A percentile compares a stretch with the other conserved stretches of the same genome.
These are phyloP conservation scores for Chironomus striatipennis DNA, from an alignment of 1,140 invertebrate species.

Conservation along the genomic window DNA sequence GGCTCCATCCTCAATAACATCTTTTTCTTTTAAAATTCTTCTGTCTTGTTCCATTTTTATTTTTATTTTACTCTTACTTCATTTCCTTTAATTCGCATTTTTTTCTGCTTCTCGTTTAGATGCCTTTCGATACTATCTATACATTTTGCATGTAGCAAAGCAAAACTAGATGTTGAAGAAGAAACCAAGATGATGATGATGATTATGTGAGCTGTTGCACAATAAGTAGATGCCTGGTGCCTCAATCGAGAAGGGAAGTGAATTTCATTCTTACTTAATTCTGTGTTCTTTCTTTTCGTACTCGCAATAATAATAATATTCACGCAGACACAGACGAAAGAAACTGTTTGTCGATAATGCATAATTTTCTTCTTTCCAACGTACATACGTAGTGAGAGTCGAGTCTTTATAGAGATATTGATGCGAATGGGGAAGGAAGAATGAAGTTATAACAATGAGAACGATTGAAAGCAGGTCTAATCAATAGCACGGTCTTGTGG, in stretches of 20 bases:
- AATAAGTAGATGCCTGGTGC: background rate
- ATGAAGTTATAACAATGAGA: too few relatives aligned
- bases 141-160: background rate
- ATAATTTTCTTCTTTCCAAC: too few relatives aligned
- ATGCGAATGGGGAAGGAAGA: background rate
- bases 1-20: too few relatives aligned
- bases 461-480: too few relatives aligned
- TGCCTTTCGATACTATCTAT: background rate
- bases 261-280: background rate
- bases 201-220: slow-evolving; percentile 6
- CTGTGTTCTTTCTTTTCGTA: too few relatives aligned
- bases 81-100: background rate
- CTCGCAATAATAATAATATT: background rate
- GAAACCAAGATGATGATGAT: background rate
- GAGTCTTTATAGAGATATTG: background rate
- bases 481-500: too few relatives aligned
- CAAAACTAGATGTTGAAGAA: background rate
- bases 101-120: background rate
- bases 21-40: too few relatives aligned
- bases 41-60: too few relatives aligned
- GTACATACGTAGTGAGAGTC: background rate
- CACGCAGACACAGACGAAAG: too few relatives aligned
- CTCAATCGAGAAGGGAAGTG: background rate
- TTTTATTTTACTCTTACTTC: too few relatives aligned
- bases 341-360: too few relatives aligned